Conservation (phyloP, 2,113 vertebrate genomes). For the Corythaixoides concolor region DNA sequence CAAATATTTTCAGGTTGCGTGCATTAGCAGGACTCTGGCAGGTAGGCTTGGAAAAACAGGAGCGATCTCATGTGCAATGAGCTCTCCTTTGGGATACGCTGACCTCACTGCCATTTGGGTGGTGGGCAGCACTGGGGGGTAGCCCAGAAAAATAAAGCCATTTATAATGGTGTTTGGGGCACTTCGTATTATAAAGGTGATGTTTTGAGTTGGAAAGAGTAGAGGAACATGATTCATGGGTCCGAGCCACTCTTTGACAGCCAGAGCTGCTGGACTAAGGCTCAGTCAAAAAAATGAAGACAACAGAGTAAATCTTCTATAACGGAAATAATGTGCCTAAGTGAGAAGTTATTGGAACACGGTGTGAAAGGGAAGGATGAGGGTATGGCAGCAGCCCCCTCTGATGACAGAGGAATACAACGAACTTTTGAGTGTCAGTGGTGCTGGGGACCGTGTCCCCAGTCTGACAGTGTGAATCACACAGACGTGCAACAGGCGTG, state of each 20-base stretch:
- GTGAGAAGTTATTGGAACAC: not conserved
- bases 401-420: not conserved
- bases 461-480: not conserved
- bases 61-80: not conserved
- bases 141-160: not conserved
- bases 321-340: not conserved
- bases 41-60: slow-evolving; percentile 5
- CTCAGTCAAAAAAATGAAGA: not conserved
- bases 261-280: not conserved
- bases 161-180: not conserved
- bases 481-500: not conserved
- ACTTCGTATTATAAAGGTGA: not conserved
- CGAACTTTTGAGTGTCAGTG: not conserved
- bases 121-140: not conserved
- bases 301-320: not conserved
- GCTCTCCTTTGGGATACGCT: not conserved
- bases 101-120: not conserved
- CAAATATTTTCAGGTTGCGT: not conserved
- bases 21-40: not conserved
- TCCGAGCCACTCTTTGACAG: not conserved
- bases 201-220: not conserved
- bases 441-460: not conserved
- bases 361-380: not conserved
- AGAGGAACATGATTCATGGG: not conserved
- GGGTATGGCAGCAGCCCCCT: not conserved